Evolutionary conservation across 2,888 invertebrate genomes (phyloP).

Genomic region (Scaptomyza cyrtandrae): DNA sequence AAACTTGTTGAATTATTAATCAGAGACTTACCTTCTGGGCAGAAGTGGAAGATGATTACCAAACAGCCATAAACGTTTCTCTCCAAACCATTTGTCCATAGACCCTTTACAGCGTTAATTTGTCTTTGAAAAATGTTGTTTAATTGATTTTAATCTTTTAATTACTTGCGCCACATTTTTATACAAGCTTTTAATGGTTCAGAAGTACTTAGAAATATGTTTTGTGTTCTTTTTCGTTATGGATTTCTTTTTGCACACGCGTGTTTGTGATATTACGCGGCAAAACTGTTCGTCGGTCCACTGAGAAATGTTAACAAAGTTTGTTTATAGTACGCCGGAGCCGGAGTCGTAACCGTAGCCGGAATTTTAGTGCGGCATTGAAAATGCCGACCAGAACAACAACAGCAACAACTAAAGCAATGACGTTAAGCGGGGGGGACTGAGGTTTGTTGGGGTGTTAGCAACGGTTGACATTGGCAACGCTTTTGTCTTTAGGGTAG

Average conservation of each 20-base stretch:
- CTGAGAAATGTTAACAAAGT: conserved; percentile 66
- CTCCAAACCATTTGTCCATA: conserved; percentile 97
- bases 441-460: conserved; percentile 75
- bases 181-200: conserved; percentile 1
- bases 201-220: not conserved
- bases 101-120: conserved; percentile 52
- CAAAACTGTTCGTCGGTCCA: conserved; percentile 56
- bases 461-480: conserved; percentile 81
- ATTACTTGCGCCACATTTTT: conserved; percentile 23
- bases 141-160: conserved; percentile 1
- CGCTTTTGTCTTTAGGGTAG: conserved; percentile 43
- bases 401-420: conserved; percentile 37
- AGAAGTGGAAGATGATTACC: conserved; percentile 94
- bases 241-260: conserved; percentile 33
- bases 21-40: conserved; percentile 89
- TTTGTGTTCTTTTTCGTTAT: not conserved
- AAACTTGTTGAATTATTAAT: not conserved
- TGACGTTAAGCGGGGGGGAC: conserved; percentile 16
- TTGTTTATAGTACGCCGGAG: conserved; percentile 67
- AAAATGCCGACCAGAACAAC: conserved; percentile 60
- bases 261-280: conserved; percentile 54
- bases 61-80: conserved; percentile 95
- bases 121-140: conserved; percentile 1
- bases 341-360: conserved; percentile 46
- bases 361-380: conserved; percentile 70